A percentile compares a stretch with the other conserved stretches of the same genome.
phyloP scores from a whole-genome alignment of 2,797 vertebrate genomes.

The Gobio occitaniae region DNA sequence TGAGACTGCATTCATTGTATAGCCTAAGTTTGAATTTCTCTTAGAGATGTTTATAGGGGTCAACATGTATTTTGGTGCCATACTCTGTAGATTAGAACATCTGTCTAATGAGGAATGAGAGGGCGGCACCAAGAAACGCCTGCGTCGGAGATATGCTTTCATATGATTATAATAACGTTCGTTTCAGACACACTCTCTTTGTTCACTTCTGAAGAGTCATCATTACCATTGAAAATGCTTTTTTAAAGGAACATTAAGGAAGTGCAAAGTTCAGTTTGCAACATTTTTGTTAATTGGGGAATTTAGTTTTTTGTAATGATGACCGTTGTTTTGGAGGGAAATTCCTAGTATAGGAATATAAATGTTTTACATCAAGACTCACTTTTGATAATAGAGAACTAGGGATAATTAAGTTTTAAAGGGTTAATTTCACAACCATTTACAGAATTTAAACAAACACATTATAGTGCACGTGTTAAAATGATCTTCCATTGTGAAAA shows the following conservation, averaged over 20 bases:
- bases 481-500: not conserved
- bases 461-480: not conserved
- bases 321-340: not conserved
- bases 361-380: not conserved
- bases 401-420: not conserved
- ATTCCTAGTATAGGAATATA: not conserved
- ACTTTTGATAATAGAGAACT: not conserved
- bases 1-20: not conserved
- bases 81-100: not conserved
- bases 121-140: conserved; percentile 4
- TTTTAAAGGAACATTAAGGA: not conserved
- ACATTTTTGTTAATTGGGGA: too few relatives aligned
- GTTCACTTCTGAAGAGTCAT: not conserved
- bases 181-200: conserved; percentile 10
- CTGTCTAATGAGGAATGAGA: not conserved
- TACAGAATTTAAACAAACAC: not conserved
- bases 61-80: not conserved
- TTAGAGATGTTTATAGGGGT: not conserved
- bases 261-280: not conserved
- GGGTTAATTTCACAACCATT: not conserved
- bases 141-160: not conserved
- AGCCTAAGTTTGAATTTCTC: not conserved
- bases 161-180: not conserved
- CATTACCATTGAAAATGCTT: not conserved
- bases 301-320: not conserved